Conservation (phyloP, 2,113 vertebrate genomes). For the Rhinopomastus cyanomelas region DNA sequence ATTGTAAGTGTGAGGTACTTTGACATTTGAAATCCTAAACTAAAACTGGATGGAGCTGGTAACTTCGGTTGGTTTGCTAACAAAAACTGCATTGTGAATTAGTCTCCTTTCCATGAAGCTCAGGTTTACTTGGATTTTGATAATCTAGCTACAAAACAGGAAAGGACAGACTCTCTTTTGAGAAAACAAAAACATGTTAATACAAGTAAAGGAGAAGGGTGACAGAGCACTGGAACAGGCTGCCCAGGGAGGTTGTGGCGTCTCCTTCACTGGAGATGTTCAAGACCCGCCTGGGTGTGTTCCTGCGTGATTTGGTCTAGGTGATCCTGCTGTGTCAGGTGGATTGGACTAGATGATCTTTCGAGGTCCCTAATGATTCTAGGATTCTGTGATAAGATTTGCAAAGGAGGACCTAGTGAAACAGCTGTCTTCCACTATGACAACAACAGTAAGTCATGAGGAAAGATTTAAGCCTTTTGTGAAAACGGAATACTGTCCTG, state of each 20-base stretch:
- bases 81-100: background rate
- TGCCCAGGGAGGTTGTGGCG: too few species aligned
- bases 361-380: too few species aligned
- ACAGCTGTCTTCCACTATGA: background rate
- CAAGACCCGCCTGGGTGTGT: too few species aligned
- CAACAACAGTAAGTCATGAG: background rate
- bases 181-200: background rate
- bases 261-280: too few species aligned
- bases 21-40: background rate
- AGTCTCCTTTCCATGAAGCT: background rate
- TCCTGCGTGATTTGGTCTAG: too few species aligned
- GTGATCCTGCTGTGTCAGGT: too few species aligned
- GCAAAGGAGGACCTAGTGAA: background rate
- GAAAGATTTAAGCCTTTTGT: background rate
- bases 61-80: background rate
- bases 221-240: too few species aligned
- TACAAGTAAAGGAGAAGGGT: background rate
- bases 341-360: too few species aligned
- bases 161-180: background rate
- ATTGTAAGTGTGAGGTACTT: background rate
- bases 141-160: background rate
- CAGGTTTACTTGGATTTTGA: background rate
- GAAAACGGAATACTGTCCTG: background rate
- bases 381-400: too few species aligned
- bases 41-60: background rate